These are phyloP conservation scores for Megaptera novaeangliae DNA, from an alignment of 2,113 vertebrate species.

Conservation along the genomic window DNA sequence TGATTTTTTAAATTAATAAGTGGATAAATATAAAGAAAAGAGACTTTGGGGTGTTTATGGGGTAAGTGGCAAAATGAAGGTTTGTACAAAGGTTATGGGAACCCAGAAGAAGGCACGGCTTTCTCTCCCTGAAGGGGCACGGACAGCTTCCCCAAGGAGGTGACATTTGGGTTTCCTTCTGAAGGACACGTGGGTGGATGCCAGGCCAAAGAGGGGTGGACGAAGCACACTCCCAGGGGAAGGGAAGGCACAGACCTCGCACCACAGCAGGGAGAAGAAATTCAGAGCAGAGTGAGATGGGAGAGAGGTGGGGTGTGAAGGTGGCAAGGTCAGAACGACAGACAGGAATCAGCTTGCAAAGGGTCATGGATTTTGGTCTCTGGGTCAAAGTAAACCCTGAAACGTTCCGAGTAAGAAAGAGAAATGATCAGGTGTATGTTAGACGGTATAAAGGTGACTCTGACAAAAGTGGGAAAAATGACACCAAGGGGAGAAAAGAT, in stretches of 20 bases:
- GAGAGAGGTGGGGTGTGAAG: accelerated
- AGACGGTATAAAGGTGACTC: not conserved
- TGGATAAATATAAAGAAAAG: not conserved
- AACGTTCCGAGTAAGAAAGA: not conserved
- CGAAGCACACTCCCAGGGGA: not conserved
- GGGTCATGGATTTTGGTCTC: not conserved
- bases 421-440: not conserved
- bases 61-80: accelerated
- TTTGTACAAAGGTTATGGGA: not conserved
- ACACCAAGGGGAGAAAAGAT: not conserved
- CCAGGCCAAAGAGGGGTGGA: not conserved
- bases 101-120: not conserved
- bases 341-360: not conserved
- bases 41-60: not conserved
- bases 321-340: not conserved
- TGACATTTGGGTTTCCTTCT: not conserved
- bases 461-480: not conserved
- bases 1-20: not conserved
- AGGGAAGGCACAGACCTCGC: not conserved
- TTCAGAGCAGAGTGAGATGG: not conserved
- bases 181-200: not conserved
- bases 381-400: not conserved
- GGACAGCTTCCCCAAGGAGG: not conserved
- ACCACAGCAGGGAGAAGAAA: not conserved
- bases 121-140: not conserved